Conservation (phyloP, 2,888 invertebrate species). For the Dichetophora obliterata region DNA sequence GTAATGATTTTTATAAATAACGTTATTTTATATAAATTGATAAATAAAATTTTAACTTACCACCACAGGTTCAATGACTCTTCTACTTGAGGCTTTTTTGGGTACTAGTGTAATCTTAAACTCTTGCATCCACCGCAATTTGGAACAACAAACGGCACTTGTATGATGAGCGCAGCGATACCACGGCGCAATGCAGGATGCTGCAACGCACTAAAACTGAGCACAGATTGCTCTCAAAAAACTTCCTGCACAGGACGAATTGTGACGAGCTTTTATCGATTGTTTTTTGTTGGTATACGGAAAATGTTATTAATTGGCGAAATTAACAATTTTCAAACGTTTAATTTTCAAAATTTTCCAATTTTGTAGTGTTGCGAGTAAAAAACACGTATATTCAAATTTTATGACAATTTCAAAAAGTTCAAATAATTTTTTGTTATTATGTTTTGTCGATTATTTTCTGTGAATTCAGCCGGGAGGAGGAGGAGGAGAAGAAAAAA, state of each 20-base stretch:
- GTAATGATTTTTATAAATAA: neutral
- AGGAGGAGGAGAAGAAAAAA: too few species aligned
- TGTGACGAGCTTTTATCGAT: constrained; percentile 30
- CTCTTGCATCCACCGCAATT: constrained; percentile 13
- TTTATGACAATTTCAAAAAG: constrained; percentile 17
- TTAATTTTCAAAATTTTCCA: constrained; percentile 8
- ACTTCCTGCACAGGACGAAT: neutral
- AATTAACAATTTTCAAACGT: constrained; percentile 19
- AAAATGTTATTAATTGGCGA: neutral
- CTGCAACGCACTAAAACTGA: neutral
- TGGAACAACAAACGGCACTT: neutral
- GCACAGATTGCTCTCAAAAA: constrained; percentile 1
- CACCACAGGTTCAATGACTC: constrained; percentile 21
- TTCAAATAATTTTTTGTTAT: neutral
- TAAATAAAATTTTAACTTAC: constrained; percentile 16
- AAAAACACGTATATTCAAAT: neutral
- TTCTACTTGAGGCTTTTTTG: constrained; percentile 12
- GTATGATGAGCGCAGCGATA: neutral
- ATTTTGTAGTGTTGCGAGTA: neutral
- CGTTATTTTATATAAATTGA: neutral
- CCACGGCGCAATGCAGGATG: neutral
- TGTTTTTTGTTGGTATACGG: constrained; percentile 29
- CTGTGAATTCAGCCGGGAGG: neutral
- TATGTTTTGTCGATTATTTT: neutral
- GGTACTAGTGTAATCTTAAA: constrained; percentile 9